Evolutionary conservation across 1,140 invertebrate genomes (phyloP).

Genomic region (Drosophila willistoni): DNA sequence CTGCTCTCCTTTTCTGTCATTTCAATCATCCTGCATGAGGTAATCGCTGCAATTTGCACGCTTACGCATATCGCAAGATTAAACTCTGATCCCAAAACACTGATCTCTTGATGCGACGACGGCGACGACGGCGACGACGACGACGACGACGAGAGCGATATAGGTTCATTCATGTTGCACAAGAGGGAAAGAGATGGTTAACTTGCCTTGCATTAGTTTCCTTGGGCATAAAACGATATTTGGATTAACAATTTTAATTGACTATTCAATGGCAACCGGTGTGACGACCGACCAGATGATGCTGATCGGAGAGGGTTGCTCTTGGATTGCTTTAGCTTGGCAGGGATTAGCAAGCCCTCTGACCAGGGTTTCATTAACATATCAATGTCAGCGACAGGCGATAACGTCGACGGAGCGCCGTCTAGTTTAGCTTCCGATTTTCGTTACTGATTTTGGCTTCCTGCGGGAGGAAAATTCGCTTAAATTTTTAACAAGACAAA

Average conservation of each 20-base stretch:
- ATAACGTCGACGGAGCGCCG: constrained; percentile 5
- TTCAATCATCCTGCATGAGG: constrained; percentile 39
- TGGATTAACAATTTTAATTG: constrained; percentile 78
- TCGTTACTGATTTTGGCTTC: constrained; percentile 62
- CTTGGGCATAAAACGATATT: constrained; percentile 70
- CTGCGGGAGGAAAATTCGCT: constrained; percentile 65
- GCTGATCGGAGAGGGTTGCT: constrained; percentile 34
- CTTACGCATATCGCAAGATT: constrained; percentile 80
- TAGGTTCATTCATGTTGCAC: neutral
- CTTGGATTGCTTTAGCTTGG: constrained; percentile 40
- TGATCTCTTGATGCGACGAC: constrained; percentile 59
- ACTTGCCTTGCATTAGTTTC: neutral
- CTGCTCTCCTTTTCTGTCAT: constrained; percentile 24
- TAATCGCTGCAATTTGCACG: constrained; percentile 79
- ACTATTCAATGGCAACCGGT: constrained; percentile 64
- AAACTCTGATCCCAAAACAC: constrained; percentile 53
- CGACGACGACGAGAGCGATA: neutral
- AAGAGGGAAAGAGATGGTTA: constrained; percentile 7
- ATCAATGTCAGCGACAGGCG: constrained; percentile 72
- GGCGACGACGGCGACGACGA: constrained; percentile 7
- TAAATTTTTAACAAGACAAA: constrained; percentile 81
- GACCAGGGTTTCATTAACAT: constrained; percentile 67
- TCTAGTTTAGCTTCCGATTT: constrained; percentile 38
- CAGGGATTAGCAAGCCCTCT: constrained; percentile 54
- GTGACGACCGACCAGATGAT: constrained; percentile 25